Conservation (phyloP, 2,113 vertebrate species). For the Ivindomyrus marchei region DNA sequence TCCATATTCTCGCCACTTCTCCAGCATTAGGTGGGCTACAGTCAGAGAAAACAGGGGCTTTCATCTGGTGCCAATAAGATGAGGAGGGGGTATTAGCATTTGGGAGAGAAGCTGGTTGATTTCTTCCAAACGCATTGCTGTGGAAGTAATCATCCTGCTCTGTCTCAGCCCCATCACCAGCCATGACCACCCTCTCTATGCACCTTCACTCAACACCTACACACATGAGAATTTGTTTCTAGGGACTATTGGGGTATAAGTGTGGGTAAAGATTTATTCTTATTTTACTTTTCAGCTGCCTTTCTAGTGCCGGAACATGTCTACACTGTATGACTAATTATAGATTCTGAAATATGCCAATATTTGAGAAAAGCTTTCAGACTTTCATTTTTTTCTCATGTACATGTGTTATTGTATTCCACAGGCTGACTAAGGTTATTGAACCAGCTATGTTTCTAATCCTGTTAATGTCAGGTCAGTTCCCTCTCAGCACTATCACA, state of each 20-base stretch:
- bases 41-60: not conserved
- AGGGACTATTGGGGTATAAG: not conserved
- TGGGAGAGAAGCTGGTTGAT: not conserved
- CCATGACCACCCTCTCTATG: not conserved
- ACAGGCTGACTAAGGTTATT: not conserved
- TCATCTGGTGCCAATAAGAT: not conserved
- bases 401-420: not conserved
- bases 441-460: not conserved
- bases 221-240: not conserved
- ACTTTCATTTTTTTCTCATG: not conserved
- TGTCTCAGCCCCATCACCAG: not conserved
- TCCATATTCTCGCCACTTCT: not conserved
- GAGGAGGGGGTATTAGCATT: not conserved
- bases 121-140: not conserved
- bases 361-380: not conserved
- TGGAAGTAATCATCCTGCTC: not conserved
- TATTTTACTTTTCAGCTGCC: not conserved
- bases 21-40: not conserved
- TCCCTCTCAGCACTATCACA: not conserved
- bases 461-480: constrained; percentile 13
- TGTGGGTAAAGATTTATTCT: not conserved
- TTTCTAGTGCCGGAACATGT: not conserved
- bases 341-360: not conserved
- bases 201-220: not conserved
- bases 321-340: not conserved